Conservation (phyloP, 2,113 vertebrate genomes). For the Silurus meridionalis region DNA sequence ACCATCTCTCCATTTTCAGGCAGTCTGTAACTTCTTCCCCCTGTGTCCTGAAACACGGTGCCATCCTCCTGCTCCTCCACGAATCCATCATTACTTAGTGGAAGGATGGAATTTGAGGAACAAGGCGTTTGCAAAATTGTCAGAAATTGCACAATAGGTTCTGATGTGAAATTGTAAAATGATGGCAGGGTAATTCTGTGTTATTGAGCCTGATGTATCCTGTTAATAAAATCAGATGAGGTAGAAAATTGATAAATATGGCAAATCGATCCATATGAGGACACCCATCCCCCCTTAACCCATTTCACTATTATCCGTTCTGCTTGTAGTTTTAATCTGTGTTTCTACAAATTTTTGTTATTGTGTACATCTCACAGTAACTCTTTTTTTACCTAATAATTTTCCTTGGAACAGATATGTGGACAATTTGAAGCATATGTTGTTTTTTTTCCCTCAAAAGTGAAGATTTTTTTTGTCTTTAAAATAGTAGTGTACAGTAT, state of each 20-base stretch:
- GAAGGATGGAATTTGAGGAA: conserved; percentile 9
- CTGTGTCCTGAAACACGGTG: conserved; percentile 2
- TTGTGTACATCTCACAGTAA: background rate
- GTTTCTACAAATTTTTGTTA: background rate
- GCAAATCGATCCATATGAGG: background rate
- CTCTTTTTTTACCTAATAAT: no score
- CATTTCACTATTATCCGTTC: background rate
- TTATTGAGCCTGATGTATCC: background rate
- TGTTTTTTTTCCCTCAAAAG: no score
- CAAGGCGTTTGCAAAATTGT: background rate
- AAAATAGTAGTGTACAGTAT: background rate
- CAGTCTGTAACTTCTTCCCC: conserved; percentile 40
- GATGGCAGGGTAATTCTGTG: background rate
- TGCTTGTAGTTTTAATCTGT: background rate
- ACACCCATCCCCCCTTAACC: background rate
- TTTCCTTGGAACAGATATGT: background rate
- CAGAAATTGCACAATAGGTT: background rate
- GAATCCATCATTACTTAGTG: conserved; percentile 35
- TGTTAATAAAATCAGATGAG: background rate
- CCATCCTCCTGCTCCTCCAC: conserved; percentile 39
- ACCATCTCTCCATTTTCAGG: conserved; percentile 39
- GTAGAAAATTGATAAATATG: background rate
- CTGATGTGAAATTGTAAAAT: background rate
- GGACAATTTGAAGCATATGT: background rate
- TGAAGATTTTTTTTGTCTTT: background rate